These are phyloP conservation scores for Ornithoptera alexandrae DNA, from an alignment of 2,888 invertebrate species.

Conservation along the genomic window DNA sequence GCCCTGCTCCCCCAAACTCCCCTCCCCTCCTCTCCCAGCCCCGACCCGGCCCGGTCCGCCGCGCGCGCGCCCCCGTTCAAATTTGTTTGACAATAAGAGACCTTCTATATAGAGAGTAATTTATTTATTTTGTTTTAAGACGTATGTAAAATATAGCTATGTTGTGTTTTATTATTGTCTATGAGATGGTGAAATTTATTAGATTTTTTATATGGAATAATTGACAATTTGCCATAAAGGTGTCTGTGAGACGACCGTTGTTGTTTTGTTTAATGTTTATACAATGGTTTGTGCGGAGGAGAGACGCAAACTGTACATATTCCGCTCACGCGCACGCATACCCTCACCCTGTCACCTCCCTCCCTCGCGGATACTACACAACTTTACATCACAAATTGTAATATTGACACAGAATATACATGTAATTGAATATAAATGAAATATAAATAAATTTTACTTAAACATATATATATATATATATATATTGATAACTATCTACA, in stretches of 20 bases:
- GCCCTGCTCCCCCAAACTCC: too few relatives aligned
- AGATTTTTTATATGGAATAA: constrained; percentile 61
- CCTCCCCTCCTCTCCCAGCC: too few relatives aligned
- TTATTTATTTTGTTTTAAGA: constrained; percentile 79
- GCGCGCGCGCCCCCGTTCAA: constrained; percentile 37
- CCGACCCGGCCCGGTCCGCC: too few relatives aligned
- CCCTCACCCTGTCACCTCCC: not conserved
- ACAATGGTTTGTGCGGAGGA: not conserved
- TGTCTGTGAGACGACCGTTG: constrained; percentile 72
- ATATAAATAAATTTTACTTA: constrained; percentile 30
- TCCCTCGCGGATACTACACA: too few relatives aligned
- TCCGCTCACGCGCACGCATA: not conserved
- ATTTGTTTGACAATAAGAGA: constrained; percentile 77
- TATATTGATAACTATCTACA: constrained; percentile 37
- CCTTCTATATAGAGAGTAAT: constrained; percentile 67
- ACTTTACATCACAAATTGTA: constrained; percentile 50
- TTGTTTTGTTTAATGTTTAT: constrained; percentile 48
- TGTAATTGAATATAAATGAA: constrained; percentile 34
- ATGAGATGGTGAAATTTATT: constrained; percentile 56
- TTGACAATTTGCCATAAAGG: constrained; percentile 74
- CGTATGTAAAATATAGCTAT: constrained; percentile 73
- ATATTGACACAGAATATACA: constrained; percentile 41
- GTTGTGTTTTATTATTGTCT: constrained; percentile 78
- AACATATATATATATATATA: constrained; percentile 3
- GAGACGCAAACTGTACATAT: not conserved